Conservation (phyloP, 1,140 invertebrate species). For the Nasonia longicornis region DNA sequence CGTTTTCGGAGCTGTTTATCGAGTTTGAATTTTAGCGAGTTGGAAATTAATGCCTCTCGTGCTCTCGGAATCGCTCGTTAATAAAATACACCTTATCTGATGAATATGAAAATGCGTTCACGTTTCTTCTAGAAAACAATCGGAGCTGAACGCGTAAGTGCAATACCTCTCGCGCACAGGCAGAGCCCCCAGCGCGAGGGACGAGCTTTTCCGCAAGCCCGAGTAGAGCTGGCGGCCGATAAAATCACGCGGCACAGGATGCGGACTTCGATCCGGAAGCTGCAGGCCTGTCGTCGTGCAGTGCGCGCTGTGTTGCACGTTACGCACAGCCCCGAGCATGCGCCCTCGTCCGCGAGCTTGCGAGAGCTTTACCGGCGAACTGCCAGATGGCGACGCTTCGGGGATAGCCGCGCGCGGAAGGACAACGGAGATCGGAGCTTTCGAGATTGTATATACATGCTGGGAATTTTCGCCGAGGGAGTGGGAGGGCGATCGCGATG, state of each 20-base stretch:
- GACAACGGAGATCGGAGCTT: no score
- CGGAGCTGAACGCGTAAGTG: background rate
- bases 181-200: slow-evolving; percentile 56
- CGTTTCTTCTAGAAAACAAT: no score
- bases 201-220: slow-evolving; percentile 55
- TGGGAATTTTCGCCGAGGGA: background rate
- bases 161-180: slow-evolving; percentile 9
- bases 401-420: no score
- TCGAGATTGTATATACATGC: background rate
- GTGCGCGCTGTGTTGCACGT: slow-evolving; percentile 37
- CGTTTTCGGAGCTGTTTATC: no score
- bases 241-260: slow-evolving; percentile 60
- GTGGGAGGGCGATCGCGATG: no score
- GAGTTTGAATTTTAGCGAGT: no score
- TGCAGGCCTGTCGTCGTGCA: slow-evolving; percentile 42
- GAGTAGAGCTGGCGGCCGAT: slow-evolving; percentile 57
- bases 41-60: no score
- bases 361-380: background rate
- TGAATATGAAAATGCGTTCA: no score
- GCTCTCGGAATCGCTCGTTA: no score
- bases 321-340: slow-evolving; percentile 14
- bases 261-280: slow-evolving; percentile 52
- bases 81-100: no score
- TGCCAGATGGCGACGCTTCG: slow-evolving; percentile 61
- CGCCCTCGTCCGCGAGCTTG: slow-evolving; percentile 1